Conservation (phyloP, 2,888 invertebrate genomes). For the Ashinkailepas kermadecensis region DNA sequence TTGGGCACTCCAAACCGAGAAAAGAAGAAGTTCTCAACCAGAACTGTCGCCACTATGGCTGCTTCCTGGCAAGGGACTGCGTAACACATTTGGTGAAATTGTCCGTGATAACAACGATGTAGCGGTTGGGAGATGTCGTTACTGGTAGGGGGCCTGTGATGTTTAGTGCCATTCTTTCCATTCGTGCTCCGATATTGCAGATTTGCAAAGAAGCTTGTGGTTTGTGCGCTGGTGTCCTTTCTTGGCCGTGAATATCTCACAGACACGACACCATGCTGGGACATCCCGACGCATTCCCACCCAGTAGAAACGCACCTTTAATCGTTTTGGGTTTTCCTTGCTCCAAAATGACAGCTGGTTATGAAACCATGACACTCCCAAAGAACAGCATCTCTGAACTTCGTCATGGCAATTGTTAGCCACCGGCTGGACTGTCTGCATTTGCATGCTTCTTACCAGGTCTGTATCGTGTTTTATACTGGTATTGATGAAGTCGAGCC, state of each 20-base stretch:
- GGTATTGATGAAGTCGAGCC: no score
- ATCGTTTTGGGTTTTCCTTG: background rate
- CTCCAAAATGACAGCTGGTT: background rate
- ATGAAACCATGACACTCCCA: background rate
- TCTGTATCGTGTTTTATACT: no score
- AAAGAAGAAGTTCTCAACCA: conserved; percentile 13
- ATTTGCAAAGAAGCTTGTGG: no score
- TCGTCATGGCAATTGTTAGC: no score
- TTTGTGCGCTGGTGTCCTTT: background rate
- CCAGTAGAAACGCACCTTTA: background rate
- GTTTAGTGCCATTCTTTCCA: conserved; percentile 15
- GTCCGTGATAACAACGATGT: background rate
- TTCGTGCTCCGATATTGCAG: background rate
- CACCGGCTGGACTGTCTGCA: no score
- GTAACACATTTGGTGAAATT: conserved; percentile 15
- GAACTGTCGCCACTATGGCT: background rate
- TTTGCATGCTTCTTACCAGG: no score
- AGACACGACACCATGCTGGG: conserved; percentile 1
- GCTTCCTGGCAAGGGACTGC: conserved; percentile 22
- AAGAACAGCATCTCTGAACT: no score
- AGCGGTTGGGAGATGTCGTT: background rate
- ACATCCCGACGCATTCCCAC: background rate
- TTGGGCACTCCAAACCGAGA: conserved; percentile 8
- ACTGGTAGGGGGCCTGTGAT: conserved; percentile 8
- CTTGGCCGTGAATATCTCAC: background rate